A percentile compares a stretch with the other conserved stretches of the same genome.
phyloP scores from a whole-genome alignment of 1,140 invertebrate genomes.

The Nylanderia fulva region DNA sequence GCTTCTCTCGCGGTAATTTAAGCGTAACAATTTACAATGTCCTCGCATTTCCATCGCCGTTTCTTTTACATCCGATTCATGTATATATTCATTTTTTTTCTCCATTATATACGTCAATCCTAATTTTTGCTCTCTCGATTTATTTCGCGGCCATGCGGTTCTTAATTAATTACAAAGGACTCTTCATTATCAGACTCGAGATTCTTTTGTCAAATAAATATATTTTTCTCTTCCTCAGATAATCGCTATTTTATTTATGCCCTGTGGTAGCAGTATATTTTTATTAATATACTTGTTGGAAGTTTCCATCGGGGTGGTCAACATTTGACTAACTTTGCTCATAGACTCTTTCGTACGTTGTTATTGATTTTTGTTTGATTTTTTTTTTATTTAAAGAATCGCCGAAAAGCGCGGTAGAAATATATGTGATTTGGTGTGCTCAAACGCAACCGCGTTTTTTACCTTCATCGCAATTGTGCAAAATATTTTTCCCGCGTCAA shows the following conservation, averaged over 20 bases:
- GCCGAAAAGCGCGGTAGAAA: background rate
- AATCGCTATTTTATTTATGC: too few species aligned
- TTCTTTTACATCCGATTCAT: background rate
- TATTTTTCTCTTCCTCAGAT: background rate
- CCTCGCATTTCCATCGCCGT: constrained; percentile 42
- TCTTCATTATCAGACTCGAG: background rate
- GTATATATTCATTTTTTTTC: constrained; percentile 65
- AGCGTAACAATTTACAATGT: constrained; percentile 75
- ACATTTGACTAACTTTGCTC: constrained; percentile 34
- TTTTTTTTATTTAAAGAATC: constrained; percentile 23
- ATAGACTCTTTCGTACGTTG: background rate
- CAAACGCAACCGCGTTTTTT: constrained; percentile 7
- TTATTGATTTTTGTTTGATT: constrained; percentile 6
- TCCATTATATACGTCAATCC: constrained; percentile 36
- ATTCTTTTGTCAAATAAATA: background rate
- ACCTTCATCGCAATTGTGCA: constrained; percentile 45
- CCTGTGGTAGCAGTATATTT: too few species aligned
- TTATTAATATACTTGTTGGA: background rate
- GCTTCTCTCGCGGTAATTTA: constrained; percentile 67
- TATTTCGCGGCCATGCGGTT: background rate
- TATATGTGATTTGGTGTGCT: constrained; percentile 34
- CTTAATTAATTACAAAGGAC: background rate
- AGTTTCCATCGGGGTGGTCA: background rate
- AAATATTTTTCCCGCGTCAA: constrained; percentile 63
- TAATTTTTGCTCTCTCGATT: constrained; percentile 49